These are phyloP conservation scores for Cryptotermes secundus DNA, from an alignment of 1,140 invertebrate genomes.

Conservation along the genomic window DNA sequence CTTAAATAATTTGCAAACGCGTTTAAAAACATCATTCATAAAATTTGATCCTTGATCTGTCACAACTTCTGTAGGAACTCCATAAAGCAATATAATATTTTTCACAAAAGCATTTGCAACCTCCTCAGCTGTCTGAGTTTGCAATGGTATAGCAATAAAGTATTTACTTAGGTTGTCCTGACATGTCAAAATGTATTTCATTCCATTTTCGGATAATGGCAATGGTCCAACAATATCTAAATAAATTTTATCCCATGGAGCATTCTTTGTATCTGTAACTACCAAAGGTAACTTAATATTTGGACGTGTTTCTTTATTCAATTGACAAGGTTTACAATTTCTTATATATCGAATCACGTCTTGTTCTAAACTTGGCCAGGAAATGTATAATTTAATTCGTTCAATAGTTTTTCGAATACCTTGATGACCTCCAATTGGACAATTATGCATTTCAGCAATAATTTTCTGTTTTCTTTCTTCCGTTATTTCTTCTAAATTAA, in stretches of 20 bases:
- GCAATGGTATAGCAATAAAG: conserved; percentile 36
- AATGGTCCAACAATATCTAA: conserved; percentile 40
- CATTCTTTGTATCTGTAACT: conserved; percentile 37
- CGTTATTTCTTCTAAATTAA: conserved; percentile 18
- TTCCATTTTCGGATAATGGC: conserved; percentile 30
- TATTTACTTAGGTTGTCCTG: conserved; percentile 45
- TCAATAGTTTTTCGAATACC: conserved; percentile 42
- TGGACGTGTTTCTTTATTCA: conserved; percentile 39
- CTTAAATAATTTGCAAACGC: conserved; percentile 39
- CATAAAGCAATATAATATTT: conserved; percentile 41
- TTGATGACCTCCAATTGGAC: conserved; percentile 41
- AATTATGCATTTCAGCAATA: conserved; percentile 41
- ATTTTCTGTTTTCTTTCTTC: no score
- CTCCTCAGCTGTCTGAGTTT: conserved; percentile 40
- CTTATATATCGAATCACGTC: conserved; percentile 42
- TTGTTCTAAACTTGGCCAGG: conserved; percentile 42
- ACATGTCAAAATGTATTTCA: conserved; percentile 43
- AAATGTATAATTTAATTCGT: conserved; percentile 41
- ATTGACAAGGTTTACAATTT: conserved; percentile 42
- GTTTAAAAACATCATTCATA: conserved; percentile 39
- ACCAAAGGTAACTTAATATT: conserved; percentile 38
- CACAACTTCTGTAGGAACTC: conserved; percentile 42
- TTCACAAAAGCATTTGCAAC: conserved; percentile 40
- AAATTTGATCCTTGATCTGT: conserved; percentile 44
- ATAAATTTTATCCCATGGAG: conserved; percentile 34